Evolutionary conservation across 2,888 invertebrate species (phyloP).

Genomic region (Ormyrus nitidulus): DNA sequence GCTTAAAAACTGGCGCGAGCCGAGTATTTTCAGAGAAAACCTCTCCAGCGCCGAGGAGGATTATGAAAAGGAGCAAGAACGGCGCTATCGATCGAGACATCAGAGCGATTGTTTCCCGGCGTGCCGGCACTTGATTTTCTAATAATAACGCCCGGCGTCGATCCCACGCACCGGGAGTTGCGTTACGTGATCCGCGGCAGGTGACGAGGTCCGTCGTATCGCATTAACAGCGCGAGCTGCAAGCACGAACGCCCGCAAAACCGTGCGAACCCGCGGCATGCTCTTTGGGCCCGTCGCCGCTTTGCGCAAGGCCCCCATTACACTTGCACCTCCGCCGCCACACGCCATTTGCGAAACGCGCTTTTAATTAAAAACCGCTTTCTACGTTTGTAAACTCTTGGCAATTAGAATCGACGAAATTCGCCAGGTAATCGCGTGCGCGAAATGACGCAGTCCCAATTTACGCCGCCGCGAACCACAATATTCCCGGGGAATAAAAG

Average conservation of each 20-base stretch:
- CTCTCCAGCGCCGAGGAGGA: not conserved
- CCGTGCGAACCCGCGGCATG: conserved; percentile 44
- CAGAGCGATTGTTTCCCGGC: conserved; percentile 44
- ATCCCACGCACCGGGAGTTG: conserved; percentile 42
- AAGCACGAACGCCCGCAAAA: conserved; percentile 23
- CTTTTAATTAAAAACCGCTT: conserved; percentile 71
- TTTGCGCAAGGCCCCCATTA: conserved; percentile 64
- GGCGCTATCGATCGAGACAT: conserved; percentile 51
- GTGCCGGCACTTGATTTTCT: conserved; percentile 38
- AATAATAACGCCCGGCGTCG: conserved; percentile 43
- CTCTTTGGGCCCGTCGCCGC: conserved; percentile 36
- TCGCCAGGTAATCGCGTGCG: conserved; percentile 54
- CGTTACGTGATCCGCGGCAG: conserved; percentile 41
- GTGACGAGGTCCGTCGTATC: conserved; percentile 52
- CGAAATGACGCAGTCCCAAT: no score
- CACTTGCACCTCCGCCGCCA: conserved; percentile 19
- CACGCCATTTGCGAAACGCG: conserved; percentile 66
- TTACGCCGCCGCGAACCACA: no score
- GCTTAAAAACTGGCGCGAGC: not conserved
- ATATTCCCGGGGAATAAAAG: no score
- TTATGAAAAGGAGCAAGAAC: not conserved
- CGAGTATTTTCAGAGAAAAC: conserved; percentile 41
- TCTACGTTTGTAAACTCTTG: conserved; percentile 69
- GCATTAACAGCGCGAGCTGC: conserved; percentile 36
- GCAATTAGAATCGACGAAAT: conserved; percentile 70